These are phyloP conservation scores for Drosophila fuyamai DNA, from an alignment of 1,140 invertebrate species.

Conservation along the genomic window DNA sequence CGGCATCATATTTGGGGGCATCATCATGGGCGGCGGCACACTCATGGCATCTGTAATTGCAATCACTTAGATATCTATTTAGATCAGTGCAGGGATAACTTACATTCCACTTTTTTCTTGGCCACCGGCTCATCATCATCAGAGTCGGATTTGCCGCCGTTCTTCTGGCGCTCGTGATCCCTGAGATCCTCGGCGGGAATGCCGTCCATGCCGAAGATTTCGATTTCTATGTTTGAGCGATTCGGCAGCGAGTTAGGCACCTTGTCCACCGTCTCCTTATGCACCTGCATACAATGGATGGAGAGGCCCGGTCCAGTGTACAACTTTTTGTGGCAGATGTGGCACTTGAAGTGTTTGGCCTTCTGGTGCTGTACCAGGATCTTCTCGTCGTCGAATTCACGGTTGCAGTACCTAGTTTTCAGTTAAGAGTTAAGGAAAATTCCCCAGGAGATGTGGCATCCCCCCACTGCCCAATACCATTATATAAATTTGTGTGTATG, in stretches of 20 bases:
- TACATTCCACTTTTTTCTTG: constrained; percentile 90
- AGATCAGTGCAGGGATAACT: constrained; percentile 44
- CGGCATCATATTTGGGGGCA: constrained; percentile 87
- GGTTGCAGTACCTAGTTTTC: constrained; percentile 96
- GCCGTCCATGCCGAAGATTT: constrained; percentile 99
- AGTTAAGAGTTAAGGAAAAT: constrained; percentile 65
- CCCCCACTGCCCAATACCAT: constrained; percentile 35
- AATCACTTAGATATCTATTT: neutral
- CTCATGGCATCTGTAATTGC: constrained; percentile 75
- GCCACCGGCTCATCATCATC: constrained; percentile 92
- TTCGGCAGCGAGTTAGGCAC: constrained; percentile 99
- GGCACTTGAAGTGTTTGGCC: constrained; percentile 99
- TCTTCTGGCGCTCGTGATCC: constrained; percentile 96
- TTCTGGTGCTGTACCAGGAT: constrained; percentile 99
- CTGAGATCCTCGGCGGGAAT: constrained; percentile 97
- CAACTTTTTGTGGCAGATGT: constrained; percentile 99
- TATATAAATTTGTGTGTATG: constrained; percentile 68
- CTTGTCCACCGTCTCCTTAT: constrained; percentile 99
- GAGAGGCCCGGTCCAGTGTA: constrained; percentile 99
- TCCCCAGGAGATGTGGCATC: constrained; percentile 5
- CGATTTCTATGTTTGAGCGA: constrained; percentile 99
- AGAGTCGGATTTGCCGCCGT: constrained; percentile 88
- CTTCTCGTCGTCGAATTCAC: constrained; percentile 99
- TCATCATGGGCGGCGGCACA: constrained; percentile 85
- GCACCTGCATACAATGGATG: constrained; percentile 99